Conservation (phyloP, 2,888 invertebrate genomes). For the Chydorus sphaericus region DNA sequence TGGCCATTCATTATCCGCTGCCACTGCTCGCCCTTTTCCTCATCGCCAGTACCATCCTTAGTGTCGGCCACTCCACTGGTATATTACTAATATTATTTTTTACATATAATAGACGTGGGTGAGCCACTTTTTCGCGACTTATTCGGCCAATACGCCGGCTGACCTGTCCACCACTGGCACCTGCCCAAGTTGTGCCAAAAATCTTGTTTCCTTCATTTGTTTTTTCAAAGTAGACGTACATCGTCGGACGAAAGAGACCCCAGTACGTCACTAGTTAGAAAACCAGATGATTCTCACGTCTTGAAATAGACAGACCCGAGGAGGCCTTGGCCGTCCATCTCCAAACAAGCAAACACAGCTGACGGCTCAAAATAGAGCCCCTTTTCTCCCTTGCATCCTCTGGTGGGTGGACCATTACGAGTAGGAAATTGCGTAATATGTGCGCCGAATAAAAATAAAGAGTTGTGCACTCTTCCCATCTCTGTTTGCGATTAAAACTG, state of each 20-base stretch:
- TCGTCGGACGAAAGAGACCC: not conserved
- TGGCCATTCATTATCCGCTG: too few species aligned
- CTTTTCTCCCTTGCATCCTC: not conserved
- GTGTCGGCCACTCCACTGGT: not conserved
- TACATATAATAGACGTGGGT: not conserved
- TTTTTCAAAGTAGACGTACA: too few species aligned
- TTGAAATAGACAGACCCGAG: constrained; percentile 1
- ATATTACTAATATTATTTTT: not conserved
- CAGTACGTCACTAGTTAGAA: not conserved
- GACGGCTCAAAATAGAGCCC: constrained; percentile 2
- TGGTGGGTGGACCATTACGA: too few species aligned
- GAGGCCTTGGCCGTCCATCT: not conserved
- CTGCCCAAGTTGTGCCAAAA: not conserved
- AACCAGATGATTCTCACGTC: constrained; percentile 2
- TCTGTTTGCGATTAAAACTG: too few species aligned
- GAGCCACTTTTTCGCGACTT: constrained; percentile 5
- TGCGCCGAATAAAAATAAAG: not conserved
- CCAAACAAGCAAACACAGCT: constrained; percentile 1
- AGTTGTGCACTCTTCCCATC: not conserved
- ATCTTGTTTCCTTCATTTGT: not conserved
- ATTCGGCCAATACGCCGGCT: constrained; percentile 2
- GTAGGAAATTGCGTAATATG: too few species aligned
- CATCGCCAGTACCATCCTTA: not conserved
- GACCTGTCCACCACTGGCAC: not conserved
- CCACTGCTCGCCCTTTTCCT: not conserved